phyloP scores from a whole-genome alignment of 2,797 vertebrate species.

The Stomatorhinus walkeri region DNA sequence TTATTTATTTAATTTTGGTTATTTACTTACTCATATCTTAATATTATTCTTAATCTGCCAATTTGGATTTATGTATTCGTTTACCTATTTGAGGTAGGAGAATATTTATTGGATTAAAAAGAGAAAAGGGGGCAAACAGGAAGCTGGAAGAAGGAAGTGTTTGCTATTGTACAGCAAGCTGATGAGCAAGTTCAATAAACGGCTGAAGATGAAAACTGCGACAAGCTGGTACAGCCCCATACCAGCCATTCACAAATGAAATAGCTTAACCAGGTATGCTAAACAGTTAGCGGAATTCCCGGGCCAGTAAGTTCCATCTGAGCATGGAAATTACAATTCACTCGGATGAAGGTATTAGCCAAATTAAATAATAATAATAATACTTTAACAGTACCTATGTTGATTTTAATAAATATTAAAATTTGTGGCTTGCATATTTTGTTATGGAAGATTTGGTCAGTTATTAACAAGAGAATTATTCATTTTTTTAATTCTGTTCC shows the following conservation, averaged over 20 bases:
- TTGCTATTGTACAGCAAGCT: not conserved
- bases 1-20: not conserved
- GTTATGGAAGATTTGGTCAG: not conserved
- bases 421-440: not conserved
- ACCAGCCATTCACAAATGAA: not conserved
- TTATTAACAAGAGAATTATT: not conserved
- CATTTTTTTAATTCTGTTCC: not conserved
- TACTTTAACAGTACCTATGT: not conserved
- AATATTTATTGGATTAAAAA: not conserved
- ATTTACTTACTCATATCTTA: not conserved
- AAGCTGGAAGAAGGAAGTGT: not conserved
- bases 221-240: not conserved
- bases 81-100: not conserved
- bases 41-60: not conserved
- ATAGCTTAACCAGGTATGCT: not conserved
- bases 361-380: constrained; percentile 4
- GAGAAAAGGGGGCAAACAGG: not conserved
- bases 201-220: not conserved
- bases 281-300: not conserved
- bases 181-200: not conserved
- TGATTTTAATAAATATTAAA: not conserved
- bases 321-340: not conserved
- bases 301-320: not conserved
- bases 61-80: not conserved
- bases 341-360: not conserved